Percentiles rank a stretch among this genome's conserved stretches.
phyloP scores from a whole-genome alignment of 2,113 vertebrate genomes.

The Hoplias malabaricus region DNA sequence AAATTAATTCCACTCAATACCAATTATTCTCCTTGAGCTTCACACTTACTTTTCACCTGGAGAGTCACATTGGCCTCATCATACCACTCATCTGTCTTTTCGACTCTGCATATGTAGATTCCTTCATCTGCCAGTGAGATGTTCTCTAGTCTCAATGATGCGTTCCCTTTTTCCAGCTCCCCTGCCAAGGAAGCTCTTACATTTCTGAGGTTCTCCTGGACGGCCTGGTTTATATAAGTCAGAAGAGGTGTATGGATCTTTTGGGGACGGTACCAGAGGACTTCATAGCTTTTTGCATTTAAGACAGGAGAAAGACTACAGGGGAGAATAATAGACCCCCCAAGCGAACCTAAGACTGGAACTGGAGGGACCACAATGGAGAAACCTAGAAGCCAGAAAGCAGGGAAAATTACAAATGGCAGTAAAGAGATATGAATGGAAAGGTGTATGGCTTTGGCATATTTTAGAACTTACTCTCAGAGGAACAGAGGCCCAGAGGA shows the following conservation, averaged over 20 bases:
- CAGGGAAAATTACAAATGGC: no score
- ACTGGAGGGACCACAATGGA: not conserved
- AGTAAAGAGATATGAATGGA: no score
- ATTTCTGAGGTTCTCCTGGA: conserved; percentile 15
- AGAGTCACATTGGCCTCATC: not conserved
- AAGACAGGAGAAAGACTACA: not conserved
- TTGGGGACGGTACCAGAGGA: conserved; percentile 19
- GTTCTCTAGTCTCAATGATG: conserved; percentile 30
- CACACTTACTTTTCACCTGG: conserved; percentile 7
- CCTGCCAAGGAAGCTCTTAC: conserved; percentile 20
- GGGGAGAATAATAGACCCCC: conserved; percentile 8
- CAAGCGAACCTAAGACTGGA: not conserved
- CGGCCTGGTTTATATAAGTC: not conserved
- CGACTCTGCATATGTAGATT: conserved; percentile 18
- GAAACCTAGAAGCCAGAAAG: not conserved
- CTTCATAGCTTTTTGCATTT: not conserved
- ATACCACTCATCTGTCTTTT: conserved; percentile 12
- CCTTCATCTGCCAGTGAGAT: conserved; percentile 22
- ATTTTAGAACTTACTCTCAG: not conserved
- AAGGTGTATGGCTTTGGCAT: not conserved
- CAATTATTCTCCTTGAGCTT: no score
- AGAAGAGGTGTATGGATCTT: not conserved
- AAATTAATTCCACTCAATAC: no score
- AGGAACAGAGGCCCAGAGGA: not conserved
- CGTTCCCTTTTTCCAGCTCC: not conserved